Evolutionary conservation across 2,113 vertebrate species (phyloP).

Genomic region (Orycteropus afer): DNA sequence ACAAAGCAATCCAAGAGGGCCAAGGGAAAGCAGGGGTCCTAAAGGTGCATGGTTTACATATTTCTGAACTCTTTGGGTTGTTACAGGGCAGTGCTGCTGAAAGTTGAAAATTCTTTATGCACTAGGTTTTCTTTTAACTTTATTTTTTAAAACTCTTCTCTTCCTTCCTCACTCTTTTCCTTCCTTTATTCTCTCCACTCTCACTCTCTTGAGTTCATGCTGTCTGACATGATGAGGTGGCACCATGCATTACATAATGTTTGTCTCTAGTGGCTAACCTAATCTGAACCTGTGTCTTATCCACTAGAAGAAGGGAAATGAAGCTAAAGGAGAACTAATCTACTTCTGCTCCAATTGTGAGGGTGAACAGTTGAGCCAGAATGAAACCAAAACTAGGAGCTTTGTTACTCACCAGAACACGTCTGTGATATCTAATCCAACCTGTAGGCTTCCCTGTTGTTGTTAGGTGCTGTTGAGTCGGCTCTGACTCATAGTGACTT

Average conservation of each 20-base stretch:
- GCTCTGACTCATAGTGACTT: no score
- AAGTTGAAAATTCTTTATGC: background rate
- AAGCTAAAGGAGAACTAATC: background rate
- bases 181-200: no score
- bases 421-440: background rate
- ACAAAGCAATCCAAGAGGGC: background rate
- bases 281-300: no score
- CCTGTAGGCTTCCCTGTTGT: background rate
- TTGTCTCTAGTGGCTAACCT: background rate
- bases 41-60: background rate
- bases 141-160: no score
- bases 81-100: background rate
- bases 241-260: background rate
- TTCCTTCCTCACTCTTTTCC: fast-evolving
- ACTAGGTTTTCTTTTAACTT: background rate
- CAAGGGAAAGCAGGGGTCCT: background rate
- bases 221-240: background rate
- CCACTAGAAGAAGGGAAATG: background rate
- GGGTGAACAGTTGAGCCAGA: background rate
- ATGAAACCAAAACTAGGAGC: background rate
- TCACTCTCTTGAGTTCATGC: background rate
- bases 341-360: background rate
- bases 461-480: no score
- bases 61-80: background rate
- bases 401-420: background rate